Evolutionary conservation across 2,888 invertebrate species (phyloP), one percentile per base, ranked within the genome.

Genomic region (Megaustenia siamemsis): DNA sequence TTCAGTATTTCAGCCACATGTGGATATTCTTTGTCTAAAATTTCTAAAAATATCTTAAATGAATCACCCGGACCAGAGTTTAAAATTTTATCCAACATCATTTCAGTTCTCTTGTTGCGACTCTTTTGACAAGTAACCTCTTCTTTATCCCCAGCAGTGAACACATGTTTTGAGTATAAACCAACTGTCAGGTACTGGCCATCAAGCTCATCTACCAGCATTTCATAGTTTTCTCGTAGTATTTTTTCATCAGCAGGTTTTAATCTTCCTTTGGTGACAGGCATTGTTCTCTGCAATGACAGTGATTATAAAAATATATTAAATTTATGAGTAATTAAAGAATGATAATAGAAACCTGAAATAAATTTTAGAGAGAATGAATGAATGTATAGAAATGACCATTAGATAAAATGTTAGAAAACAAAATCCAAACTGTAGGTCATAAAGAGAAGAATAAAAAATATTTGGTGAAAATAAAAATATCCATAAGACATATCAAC

Each of bases 11-110:
- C 43, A 49, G 73, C 71, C 10, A 60, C 43, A 21, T 82, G 38
- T 6, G 56, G 56, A 32, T 82, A 71, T 6, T 82, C 43, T 73
- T 32, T 40, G n/a, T n/a, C 32, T 10, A 82, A 40, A 18, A 56
- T n/a, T 18, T 53, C 66, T 15, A 82, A 10, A 56, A 82, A 82
- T 12, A 4, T 21, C 8, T n/a, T 38, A 40, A 56, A 82, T 12
- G 82, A 73, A 24, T 73, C 45, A 28, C 73, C 73, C n/a, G 82
- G 82, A n/a, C 82, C 82, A 15, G 73, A 66, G 5, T 73, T 15
- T n/a, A 82, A 38, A 4, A 82, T 10, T 40, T 40, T 53, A 53
- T 82, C 73, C 53, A 82, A 73, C 66, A 82, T 28, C 45, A 43
- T 6, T 12, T 18, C 21, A 12, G 53, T 43, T 40, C 82, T 71